phyloP scores from a whole-genome alignment of 2,888 invertebrate genomes.

The Tipula helvola region DNA sequence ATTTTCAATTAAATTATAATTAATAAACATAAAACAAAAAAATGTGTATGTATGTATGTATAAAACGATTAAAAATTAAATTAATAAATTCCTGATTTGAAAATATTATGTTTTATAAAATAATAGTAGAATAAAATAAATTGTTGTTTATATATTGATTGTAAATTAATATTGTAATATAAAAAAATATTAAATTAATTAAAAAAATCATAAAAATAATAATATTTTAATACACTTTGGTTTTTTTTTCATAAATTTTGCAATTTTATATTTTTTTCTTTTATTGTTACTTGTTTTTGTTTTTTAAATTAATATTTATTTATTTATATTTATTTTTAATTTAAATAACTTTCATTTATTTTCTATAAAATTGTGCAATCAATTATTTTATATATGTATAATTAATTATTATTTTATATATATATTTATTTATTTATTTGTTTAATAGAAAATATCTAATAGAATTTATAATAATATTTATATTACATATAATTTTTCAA shows the following conservation, averaged over 20 bases:
- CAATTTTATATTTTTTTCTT: background rate
- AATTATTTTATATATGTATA: background rate
- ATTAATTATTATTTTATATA: background rate
- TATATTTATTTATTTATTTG: background rate
- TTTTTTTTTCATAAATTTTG: background rate
- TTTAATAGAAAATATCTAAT: slow-evolving; percentile 4
- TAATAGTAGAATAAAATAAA: background rate
- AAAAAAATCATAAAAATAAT: background rate
- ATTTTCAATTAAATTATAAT: background rate
- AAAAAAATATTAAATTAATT: background rate
- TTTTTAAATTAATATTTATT: background rate
- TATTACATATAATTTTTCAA: background rate
- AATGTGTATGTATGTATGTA: too few species aligned
- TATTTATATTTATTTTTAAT: background rate
- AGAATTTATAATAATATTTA: background rate
- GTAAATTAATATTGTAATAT: background rate
- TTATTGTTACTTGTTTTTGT: background rate
- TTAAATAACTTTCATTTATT: background rate
- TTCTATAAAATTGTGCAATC: background rate
- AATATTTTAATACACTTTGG: slow-evolving; percentile 4
- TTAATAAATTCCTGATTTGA: background rate
- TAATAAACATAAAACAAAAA: background rate
- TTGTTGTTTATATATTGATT: background rate
- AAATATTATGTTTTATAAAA: background rate
- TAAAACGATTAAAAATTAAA: background rate